Conservation (phyloP, 2,797 vertebrate species). For the Kryptolebias ocellatus region DNA sequence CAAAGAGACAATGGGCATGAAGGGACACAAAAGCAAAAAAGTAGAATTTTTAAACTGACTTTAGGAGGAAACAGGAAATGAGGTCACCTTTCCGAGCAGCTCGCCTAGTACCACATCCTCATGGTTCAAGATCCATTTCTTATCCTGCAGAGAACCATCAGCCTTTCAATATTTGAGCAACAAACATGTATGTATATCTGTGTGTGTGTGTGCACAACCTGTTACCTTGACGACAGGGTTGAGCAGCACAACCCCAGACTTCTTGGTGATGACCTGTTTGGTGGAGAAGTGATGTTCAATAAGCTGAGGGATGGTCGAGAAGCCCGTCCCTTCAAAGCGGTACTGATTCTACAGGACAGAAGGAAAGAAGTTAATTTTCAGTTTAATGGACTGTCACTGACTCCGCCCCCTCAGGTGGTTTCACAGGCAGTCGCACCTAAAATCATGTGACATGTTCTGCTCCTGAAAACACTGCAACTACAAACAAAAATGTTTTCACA, state of each 20-base stretch:
- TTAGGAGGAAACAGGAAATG: constrained; percentile 1
- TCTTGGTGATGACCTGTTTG: constrained; percentile 98
- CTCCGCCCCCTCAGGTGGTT: background rate
- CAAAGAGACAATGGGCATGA: constrained; percentile 25
- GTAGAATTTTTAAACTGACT: background rate
- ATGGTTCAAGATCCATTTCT: constrained; percentile 97
- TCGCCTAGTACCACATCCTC: constrained; percentile 95
- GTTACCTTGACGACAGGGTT: constrained; percentile 93
- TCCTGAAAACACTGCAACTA: too few relatives aligned
- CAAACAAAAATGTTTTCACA: too few relatives aligned
- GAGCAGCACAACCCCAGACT: constrained; percentile 93
- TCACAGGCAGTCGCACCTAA: too few relatives aligned
- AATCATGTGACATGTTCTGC: too few relatives aligned
- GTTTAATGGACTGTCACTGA: background rate
- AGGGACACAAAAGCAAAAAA: constrained; percentile 1
- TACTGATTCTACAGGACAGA: constrained; percentile 87
- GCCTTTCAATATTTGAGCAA: too few relatives aligned
- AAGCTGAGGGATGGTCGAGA: constrained; percentile 94
- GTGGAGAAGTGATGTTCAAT: constrained; percentile 95
- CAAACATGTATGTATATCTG: background rate
- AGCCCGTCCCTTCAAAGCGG: constrained; percentile 95
- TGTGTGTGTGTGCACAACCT: background rate
- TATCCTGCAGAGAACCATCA: constrained; percentile 83
- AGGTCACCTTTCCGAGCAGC: constrained; percentile 92
- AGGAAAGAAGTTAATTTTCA: background rate